These are phyloP conservation scores for Eidolon dupreanum DNA, from an alignment of 2,797 vertebrate genomes.

Conservation along the genomic window DNA sequence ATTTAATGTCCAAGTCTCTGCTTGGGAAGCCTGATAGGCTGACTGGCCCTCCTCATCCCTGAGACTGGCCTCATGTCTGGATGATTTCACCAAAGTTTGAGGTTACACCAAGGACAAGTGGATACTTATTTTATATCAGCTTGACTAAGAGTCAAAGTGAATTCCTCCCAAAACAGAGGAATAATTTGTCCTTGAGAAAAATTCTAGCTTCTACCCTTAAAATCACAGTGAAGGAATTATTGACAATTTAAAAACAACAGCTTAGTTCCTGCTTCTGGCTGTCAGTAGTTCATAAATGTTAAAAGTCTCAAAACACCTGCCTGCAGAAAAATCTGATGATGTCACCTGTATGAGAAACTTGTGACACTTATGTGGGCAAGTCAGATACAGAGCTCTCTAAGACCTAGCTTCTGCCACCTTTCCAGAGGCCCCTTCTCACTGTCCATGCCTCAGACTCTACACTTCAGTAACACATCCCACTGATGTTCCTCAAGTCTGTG, in stretches of 20 bases:
- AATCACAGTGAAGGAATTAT: neutral
- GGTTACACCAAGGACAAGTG: neutral
- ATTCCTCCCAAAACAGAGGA: neutral
- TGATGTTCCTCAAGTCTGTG: neutral
- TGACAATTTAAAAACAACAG: neutral
- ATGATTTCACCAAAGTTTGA: neutral
- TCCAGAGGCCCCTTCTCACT: neutral
- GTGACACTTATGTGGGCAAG: neutral
- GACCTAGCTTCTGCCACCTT: neutral
- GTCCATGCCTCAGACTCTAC: neutral
- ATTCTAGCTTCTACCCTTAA: neutral
- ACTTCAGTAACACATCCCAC: neutral
- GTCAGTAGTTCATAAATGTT: neutral
- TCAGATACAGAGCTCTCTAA: neutral
- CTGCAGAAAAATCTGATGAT: neutral
- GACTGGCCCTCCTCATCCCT: neutral
- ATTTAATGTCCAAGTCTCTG: neutral
- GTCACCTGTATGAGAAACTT: neutral
- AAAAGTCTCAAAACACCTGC: neutral
- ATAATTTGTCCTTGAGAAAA: neutral
- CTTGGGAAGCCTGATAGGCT: neutral
- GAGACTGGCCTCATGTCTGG: rapidly evolving
- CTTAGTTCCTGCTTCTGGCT: neutral
- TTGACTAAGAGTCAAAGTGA: neutral
- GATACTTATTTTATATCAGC: neutral